These are phyloP conservation scores for Lucinisca nassula DNA, from an alignment of 2,888 invertebrate genomes.

Conservation along the genomic window DNA sequence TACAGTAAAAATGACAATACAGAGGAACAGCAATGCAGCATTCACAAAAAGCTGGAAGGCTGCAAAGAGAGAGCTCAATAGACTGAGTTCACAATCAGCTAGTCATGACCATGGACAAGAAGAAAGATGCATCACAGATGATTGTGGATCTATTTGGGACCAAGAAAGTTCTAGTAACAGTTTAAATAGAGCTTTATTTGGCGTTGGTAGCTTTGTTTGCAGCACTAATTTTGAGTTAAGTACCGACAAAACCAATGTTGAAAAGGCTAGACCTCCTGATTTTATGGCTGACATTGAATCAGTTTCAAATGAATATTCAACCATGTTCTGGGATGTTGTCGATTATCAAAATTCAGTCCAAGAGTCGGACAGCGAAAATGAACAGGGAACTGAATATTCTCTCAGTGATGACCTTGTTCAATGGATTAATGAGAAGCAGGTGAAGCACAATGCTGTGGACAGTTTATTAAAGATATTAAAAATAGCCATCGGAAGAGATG, in stretches of 20 bases:
- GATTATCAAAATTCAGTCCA: neutral
- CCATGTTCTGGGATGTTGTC: neutral
- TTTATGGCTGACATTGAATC: neutral
- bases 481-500: too few species aligned
- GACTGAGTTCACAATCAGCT: neutral
- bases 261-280: neutral
- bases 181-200: neutral
- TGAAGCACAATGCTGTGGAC: constrained; percentile 20
- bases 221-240: neutral
- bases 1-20: too few species aligned
- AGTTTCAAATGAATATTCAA: too few species aligned
- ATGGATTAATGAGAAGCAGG: constrained; percentile 3
- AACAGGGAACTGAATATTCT: neutral
- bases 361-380: neutral
- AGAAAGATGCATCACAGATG: neutral
- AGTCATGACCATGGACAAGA: neutral
- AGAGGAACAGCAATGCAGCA: neutral
- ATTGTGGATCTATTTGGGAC: neutral
- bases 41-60: neutral
- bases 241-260: neutral
- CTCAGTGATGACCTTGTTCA: neutral
- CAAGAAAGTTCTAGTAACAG: neutral
- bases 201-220: neutral
- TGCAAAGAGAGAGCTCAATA: neutral
- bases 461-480: constrained; percentile 13